phyloP scores from a whole-genome alignment of 2,888 invertebrate genomes.

The Lordiphosa andalusiaca region DNA sequence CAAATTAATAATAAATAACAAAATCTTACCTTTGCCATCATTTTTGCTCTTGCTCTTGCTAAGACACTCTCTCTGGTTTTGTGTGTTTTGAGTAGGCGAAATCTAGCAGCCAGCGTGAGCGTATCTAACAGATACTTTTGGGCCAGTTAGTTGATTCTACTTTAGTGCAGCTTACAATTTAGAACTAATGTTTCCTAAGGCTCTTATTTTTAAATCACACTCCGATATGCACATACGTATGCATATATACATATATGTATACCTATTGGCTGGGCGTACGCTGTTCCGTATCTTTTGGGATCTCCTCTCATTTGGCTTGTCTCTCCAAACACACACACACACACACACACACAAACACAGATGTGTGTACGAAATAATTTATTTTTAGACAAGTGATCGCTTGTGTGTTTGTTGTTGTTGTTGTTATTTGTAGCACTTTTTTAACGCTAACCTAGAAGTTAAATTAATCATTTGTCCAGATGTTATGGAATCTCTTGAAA shows the following conservation, averaged over 20 bases:
- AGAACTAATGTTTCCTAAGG: neutral
- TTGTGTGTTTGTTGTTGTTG: conserved; percentile 15
- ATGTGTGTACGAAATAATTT: conserved; percentile 18
- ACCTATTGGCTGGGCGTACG: conserved; percentile 12
- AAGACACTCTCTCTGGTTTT: no score
- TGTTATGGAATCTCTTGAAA: no score
- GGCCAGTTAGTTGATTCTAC: neutral
- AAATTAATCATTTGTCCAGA: no score
- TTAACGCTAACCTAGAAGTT: neutral
- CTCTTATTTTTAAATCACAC: conserved; percentile 10
- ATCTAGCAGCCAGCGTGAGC: neutral
- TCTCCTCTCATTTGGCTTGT: conserved; percentile 6
- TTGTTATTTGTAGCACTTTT: neutral
- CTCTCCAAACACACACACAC: neutral
- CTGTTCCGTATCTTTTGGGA: conserved; percentile 5
- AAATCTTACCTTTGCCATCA: no score
- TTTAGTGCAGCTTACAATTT: no score
- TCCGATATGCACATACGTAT: neutral
- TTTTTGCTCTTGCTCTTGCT: no score
- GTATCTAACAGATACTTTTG: conserved; percentile 28
- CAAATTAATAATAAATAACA: no score
- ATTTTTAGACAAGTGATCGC: conserved; percentile 33
- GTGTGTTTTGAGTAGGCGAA: conserved; percentile 7
- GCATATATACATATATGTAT: neutral
- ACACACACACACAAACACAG: neutral